Evolutionary conservation across 1,140 invertebrate species (phyloP).

Genomic region (Goniozus legneri): DNA sequence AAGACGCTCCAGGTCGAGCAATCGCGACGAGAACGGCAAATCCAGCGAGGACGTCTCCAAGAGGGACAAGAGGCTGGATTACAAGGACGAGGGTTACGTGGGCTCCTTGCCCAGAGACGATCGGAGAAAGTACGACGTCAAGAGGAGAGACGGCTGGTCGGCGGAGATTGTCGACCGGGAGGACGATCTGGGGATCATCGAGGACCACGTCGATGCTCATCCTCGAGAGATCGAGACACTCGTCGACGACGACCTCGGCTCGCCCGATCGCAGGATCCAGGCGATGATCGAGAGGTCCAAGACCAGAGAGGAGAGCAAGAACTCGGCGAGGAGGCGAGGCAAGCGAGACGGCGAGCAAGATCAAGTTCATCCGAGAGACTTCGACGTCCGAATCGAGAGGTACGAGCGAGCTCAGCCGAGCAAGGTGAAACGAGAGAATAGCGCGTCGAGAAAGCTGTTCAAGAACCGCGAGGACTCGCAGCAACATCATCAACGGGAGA

Average conservation of each 20-base stretch:
- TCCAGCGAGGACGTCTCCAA: background rate
- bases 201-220: conserved; percentile 27
- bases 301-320: conserved; percentile 10
- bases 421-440: background rate
- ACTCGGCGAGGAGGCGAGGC: conserved; percentile 18
- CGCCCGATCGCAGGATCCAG: background rate
- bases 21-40: background rate
- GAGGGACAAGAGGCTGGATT: background rate
- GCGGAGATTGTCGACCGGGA: conserved; percentile 16
- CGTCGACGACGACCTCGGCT: background rate
- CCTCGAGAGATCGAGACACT: conserved; percentile 14
- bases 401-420: conserved; percentile 22
- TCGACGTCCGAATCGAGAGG: conserved; percentile 29
- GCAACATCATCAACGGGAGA: background rate
- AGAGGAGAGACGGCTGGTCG: background rate
- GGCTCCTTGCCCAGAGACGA: conserved; percentile 8
- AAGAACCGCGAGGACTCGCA: conserved; percentile 8
- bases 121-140: background rate
- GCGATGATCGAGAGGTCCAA: background rate
- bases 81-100: conserved; percentile 10
- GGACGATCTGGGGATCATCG: conserved; percentile 20
- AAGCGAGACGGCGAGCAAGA: conserved; percentile 23
- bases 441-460: conserved; percentile 23
- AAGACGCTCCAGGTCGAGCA: background rate
- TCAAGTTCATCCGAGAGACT: conserved; percentile 26